Evolutionary conservation across 2,113 vertebrate genomes (phyloP).

Genomic region (Scalopus aquaticus): DNA sequence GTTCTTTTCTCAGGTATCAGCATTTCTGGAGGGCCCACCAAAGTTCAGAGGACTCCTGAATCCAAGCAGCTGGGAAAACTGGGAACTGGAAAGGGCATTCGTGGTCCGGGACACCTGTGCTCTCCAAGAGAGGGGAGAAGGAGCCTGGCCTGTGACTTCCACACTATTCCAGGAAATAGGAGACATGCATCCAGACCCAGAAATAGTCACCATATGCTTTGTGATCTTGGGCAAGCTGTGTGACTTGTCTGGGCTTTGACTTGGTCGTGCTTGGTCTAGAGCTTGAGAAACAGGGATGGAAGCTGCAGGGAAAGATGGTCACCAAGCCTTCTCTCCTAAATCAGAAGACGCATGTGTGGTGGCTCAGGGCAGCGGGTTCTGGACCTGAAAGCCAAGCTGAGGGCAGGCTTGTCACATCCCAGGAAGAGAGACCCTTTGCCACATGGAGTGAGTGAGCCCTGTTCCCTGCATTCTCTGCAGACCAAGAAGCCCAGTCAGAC

Average conservation of each 20-base stretch:
- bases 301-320: background rate
- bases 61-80: background rate
- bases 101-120: background rate
- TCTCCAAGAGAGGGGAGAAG: background rate
- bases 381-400: background rate
- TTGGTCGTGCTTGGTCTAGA: background rate
- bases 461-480: background rate
- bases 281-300: background rate
- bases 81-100: rapidly evolving
- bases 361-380: background rate
- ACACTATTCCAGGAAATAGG: background rate
- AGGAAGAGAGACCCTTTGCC: background rate
- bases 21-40: background rate
- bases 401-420: background rate
- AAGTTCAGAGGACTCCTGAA: background rate
- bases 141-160: background rate
- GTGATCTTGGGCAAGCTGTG: background rate
- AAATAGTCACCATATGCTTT: background rate
- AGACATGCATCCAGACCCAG: background rate
- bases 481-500: background rate
- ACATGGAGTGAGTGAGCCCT: background rate
- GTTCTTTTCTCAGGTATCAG: background rate
- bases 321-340: background rate
- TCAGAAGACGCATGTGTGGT: background rate
- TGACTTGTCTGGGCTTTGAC: background rate